Evolutionary conservation across 1,140 invertebrate genomes (phyloP).

Genomic region (Polypedilum pembai): DNA sequence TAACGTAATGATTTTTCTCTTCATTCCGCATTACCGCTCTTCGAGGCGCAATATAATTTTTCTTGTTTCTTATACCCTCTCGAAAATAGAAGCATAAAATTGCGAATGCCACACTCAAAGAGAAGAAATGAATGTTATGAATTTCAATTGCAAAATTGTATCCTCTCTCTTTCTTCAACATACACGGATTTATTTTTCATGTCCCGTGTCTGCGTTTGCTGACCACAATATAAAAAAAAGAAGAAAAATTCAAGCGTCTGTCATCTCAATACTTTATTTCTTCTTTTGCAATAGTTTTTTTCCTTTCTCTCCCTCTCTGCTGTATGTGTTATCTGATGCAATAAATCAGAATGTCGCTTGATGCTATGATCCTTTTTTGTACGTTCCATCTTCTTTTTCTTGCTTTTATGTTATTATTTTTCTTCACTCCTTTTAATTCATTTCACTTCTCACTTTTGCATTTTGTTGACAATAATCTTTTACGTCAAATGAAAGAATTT

Average conservation of each 20-base stretch:
- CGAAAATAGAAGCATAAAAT: neutral
- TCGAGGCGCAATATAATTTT: conserved; percentile 7
- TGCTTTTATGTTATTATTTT: too few relatives aligned
- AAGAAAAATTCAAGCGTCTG: neutral
- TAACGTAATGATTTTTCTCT: conserved; percentile 6
- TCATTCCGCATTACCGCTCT: neutral
- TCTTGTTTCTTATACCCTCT: neutral
- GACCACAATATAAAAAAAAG: neutral
- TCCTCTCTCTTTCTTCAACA: neutral
- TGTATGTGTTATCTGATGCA: neutral
- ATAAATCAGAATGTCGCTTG: conserved; percentile 17
- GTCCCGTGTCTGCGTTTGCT: neutral
- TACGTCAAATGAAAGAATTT: conserved; percentile 6
- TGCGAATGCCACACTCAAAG: neutral
- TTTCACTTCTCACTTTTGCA: neutral
- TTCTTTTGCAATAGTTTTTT: neutral
- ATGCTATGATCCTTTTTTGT: neutral
- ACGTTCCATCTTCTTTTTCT: neutral
- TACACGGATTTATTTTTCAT: neutral
- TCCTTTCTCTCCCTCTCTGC: neutral
- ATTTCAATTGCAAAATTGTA: neutral
- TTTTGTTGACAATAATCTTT: conserved; percentile 14
- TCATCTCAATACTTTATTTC: neutral
- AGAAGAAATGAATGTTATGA: neutral
- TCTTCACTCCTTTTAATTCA: too few relatives aligned